Conservation (phyloP, 2,797 vertebrate genomes). For the Menidia menidia region DNA sequence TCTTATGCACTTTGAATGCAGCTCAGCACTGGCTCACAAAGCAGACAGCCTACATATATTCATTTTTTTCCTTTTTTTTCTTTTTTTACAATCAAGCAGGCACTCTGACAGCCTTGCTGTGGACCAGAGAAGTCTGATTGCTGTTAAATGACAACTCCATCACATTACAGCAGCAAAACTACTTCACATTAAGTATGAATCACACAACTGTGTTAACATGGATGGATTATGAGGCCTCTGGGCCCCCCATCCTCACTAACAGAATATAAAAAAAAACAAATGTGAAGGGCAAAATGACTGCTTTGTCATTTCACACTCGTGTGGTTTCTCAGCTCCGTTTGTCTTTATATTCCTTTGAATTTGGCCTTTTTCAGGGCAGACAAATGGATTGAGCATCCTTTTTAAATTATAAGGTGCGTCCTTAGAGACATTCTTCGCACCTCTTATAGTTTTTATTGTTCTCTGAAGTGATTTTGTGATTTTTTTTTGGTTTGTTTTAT, state of each 20-base stretch:
- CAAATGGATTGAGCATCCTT: no score
- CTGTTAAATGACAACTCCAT: not conserved
- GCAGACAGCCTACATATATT: slow-evolving; percentile 18
- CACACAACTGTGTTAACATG: not conserved
- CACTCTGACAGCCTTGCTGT: slow-evolving; percentile 15
- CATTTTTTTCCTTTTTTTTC: not conserved
- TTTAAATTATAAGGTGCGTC: not conserved
- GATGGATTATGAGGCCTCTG: not conserved
- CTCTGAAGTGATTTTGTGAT: not conserved
- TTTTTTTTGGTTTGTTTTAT: not conserved
- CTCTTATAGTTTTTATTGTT: not conserved
- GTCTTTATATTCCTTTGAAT: not conserved
- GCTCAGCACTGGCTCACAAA: slow-evolving; percentile 33
- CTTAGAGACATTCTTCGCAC: not conserved
- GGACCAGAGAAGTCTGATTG: not conserved
- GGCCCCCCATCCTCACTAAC: no score
- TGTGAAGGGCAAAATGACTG: not conserved
- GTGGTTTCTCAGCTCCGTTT: not conserved
- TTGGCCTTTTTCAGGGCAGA: not conserved
- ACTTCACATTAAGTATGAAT: not conserved
- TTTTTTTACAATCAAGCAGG: not conserved
- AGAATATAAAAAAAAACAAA: not conserved
- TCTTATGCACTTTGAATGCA: slow-evolving; percentile 46
- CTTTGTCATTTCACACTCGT: not conserved
- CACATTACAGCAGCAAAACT: not conserved